A percentile compares a stretch with the other conserved stretches of the same genome.
phyloP scores from a whole-genome alignment of 1,140 invertebrate genomes.

The Pararge aegeria region DNA sequence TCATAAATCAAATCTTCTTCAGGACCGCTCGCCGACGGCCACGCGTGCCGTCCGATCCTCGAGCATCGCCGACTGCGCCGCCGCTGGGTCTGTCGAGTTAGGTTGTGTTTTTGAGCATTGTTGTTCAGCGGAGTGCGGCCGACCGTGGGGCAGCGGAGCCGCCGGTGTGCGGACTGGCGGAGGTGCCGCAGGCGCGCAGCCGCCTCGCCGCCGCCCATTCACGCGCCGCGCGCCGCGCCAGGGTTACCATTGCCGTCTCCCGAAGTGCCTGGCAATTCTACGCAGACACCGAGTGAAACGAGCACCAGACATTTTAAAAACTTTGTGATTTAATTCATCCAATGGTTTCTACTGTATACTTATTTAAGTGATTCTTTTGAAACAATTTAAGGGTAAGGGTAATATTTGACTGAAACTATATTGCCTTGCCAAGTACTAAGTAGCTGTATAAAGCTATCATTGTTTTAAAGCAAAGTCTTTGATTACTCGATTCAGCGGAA shows the following conservation, averaged over 20 bases:
- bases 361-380: no score
- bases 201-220: conserved; percentile 64
- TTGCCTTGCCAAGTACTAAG: no score
- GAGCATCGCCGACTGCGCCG: conserved; percentile 63
- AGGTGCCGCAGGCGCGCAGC: conserved; percentile 55
- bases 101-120: conserved; percentile 74
- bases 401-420: no score
- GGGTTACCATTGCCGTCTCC: not conserved
- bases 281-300: not conserved
- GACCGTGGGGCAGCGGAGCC: conserved; percentile 77
- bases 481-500: no score
- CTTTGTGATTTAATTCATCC: no score
- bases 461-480: no score
- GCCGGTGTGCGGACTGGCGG: conserved; percentile 77
- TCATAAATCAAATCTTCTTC: conserved; percentile 68
- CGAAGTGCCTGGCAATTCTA: not conserved
- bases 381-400: no score
- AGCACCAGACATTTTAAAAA: no score
- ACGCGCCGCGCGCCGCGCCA: conserved; percentile 44
- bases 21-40: conserved; percentile 70
- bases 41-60: conserved; percentile 65
- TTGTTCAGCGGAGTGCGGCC: conserved; percentile 75
- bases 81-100: conserved; percentile 58
- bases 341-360: no score
- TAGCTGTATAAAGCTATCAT: no score